Evolutionary conservation across 2,888 invertebrate genomes (phyloP), one percentile per base, ranked within the genome.

Genomic region (Limnephilus auricula): DNA sequence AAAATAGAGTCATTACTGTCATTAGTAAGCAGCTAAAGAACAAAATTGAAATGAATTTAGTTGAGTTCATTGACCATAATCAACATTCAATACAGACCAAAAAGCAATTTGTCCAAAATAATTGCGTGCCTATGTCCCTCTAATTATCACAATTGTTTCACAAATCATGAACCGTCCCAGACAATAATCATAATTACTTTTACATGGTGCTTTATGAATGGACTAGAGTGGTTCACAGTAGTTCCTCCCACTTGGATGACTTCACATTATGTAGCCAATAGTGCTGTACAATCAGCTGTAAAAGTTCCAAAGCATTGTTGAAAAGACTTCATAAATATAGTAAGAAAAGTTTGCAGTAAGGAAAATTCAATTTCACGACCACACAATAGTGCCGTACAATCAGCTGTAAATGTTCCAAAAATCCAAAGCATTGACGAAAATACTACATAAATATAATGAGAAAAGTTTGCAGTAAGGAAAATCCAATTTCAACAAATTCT

Each of bases 181-280:
- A 82, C 82, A 82, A 32, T 34, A 37, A 82, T 82, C 34, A 65
- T 65, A 65, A 65, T 65, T 65, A 65, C 25, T 25, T 65, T 65
- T 65, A 82, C 82, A 34, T 82, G 85, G 40, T 65, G 87, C 31
- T 50, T 65, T 65, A 65, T 65, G 50, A 87, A 50, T 87, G 87
- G 5, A 87, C 13, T 12, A 65, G 40, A 87, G 65, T 87, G 87
- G 31, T 87, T 45, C 50, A 31, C 87, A 34, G 45, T 65, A 50
- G 31, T 32, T 65, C 65, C 13, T 50, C 87, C 87, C 65, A 87
- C 85, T 50, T 31, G 32, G 30, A 32, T 87, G 87, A 87, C 87
- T 50, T 32, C 87, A 87, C 32, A 15, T 82, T 82, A 34, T 82
- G 34, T 34, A 34, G 25, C 34, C 34, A 37, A 82, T 32, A 82